These are phyloP conservation scores for Apocrypta bakeri DNA, from an alignment of 1,140 invertebrate genomes.

Conservation along the genomic window DNA sequence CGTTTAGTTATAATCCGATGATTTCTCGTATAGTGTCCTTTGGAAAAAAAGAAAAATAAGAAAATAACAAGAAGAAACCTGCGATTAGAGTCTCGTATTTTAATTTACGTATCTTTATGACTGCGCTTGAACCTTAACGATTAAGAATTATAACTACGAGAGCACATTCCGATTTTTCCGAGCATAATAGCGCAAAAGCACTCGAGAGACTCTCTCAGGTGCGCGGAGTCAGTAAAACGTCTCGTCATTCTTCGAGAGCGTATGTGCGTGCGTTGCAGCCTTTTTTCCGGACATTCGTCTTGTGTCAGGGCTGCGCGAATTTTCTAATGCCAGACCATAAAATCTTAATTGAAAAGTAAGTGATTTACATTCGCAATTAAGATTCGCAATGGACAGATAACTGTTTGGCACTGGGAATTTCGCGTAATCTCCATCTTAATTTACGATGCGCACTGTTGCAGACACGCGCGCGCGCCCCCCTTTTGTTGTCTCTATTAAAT, in stretches of 20 bases:
- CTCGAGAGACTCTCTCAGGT: constrained; percentile 45
- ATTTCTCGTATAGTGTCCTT: too few relatives aligned
- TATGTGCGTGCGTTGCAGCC: not conserved
- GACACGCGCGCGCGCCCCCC: not conserved
- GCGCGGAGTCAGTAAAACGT: not conserved
- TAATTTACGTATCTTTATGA: too few relatives aligned
- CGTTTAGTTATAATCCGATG: too few relatives aligned
- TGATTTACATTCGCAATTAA: constrained; percentile 37
- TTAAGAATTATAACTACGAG: too few relatives aligned
- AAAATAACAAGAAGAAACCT: too few relatives aligned
- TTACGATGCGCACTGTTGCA: not conserved
- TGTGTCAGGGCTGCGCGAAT: not conserved
- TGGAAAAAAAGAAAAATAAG: too few relatives aligned
- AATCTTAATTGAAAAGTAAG: constrained; percentile 37
- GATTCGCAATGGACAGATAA: constrained; percentile 12
- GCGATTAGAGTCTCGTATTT: too few relatives aligned
- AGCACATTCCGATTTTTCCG: too few relatives aligned
- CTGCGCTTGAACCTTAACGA: too few relatives aligned
- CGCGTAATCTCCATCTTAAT: constrained; percentile 12
- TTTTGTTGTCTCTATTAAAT: constrained; percentile 18
- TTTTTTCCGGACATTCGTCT: not conserved
- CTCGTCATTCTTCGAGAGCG: not conserved
- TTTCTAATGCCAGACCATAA: constrained; percentile 15
- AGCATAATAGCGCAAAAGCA: too few relatives aligned
- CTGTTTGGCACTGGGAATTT: constrained; percentile 24